A percentile compares a stretch with the other conserved stretches of the same genome.
phyloP scores from a whole-genome alignment of 2,113 vertebrate species.

The Tringa solitaria region DNA sequence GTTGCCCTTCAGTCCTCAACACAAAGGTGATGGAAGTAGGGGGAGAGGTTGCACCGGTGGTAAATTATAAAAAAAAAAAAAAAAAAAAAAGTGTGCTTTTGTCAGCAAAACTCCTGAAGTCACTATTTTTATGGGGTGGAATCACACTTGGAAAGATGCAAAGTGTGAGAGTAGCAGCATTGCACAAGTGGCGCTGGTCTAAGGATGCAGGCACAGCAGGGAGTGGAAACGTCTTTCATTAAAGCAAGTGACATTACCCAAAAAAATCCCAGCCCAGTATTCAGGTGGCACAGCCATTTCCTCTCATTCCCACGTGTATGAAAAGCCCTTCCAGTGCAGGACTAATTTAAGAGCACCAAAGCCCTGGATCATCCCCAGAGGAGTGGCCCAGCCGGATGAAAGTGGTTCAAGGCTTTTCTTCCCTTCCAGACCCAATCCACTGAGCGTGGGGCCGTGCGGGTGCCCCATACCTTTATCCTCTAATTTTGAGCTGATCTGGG shows the following conservation, averaged over 20 bases:
- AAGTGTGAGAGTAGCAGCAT: neutral
- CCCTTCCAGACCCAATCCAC: neutral
- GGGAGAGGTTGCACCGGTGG: neutral
- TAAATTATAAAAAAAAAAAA: neutral
- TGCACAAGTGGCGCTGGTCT: neutral
- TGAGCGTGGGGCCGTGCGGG: neutral
- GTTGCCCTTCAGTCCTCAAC: neutral
- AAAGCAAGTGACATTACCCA: neutral
- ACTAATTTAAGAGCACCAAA: neutral
- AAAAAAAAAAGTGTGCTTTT: neutral
- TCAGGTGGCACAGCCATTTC: neutral
- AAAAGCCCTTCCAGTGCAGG: neutral
- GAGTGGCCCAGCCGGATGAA: neutral
- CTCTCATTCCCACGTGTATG: neutral
- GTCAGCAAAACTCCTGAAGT: neutral
- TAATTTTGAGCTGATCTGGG: neutral
- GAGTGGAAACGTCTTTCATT: neutral
- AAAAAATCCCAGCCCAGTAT: neutral
- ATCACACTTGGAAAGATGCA: constrained; percentile 12
- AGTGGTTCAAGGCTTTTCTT: accelerated
- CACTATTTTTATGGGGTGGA: constrained; percentile 3
- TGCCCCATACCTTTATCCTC: neutral
- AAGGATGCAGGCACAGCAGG: neutral
- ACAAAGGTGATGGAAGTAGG: neutral
- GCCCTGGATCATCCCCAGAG: neutral